phyloP scores from a whole-genome alignment of 2,113 vertebrate species.

The Pseudopipra pipra region DNA sequence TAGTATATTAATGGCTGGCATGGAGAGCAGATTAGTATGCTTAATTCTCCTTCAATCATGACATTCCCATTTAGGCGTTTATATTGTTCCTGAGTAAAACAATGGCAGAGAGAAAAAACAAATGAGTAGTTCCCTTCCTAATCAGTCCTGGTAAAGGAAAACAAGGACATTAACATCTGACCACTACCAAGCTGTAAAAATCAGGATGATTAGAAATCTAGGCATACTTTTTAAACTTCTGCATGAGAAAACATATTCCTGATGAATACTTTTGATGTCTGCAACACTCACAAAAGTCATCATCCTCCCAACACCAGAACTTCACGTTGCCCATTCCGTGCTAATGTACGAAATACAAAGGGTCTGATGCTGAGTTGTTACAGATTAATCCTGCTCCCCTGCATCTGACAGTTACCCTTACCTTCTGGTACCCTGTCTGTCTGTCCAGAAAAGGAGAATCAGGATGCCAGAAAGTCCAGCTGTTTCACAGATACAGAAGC shows the following conservation, averaged over 20 bases:
- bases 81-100: not conserved
- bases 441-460: not conserved
- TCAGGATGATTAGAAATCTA: not conserved
- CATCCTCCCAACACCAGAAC: not conserved
- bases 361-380: not conserved
- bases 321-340: not conserved
- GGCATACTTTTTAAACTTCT: not conserved
- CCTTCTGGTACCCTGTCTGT: not conserved
- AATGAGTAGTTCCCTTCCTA: not conserved
- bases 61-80: constrained; percentile 27
- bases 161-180: not conserved
- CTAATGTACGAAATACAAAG: not conserved
- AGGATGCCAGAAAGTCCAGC: not conserved
- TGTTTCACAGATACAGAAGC: not conserved
- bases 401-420: not conserved
- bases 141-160: not conserved
- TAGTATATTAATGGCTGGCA: constrained; percentile 49
- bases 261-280: not conserved
- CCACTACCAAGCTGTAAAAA: not conserved
- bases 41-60: constrained; percentile 63
- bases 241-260: not conserved
- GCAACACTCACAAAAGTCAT: not conserved
- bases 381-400: not conserved
- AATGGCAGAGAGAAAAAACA: not conserved
- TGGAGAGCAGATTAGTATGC: constrained; percentile 53